These are phyloP conservation scores for Meriones psammophilus DNA, from an alignment of 2,797 vertebrate species.

Conservation along the genomic window DNA sequence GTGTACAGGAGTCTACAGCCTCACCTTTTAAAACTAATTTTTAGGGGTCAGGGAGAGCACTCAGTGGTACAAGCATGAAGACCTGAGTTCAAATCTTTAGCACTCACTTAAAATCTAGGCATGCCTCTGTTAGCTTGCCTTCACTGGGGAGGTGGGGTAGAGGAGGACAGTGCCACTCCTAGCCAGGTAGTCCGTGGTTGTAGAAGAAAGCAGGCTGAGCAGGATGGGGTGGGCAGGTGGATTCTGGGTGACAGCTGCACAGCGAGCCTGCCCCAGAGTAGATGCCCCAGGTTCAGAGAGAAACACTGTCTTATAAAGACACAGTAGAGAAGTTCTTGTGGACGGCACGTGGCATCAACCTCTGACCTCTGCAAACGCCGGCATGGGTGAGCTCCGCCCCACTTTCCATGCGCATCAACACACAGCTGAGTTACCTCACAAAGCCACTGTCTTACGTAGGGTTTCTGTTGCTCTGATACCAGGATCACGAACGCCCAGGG, in stretches of 20 bases:
- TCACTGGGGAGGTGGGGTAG: too few relatives aligned
- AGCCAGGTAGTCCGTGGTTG: not conserved
- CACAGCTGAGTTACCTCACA: not conserved
- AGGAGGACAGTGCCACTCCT: not conserved
- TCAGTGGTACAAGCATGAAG: not conserved
- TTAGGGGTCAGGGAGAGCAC: not conserved
- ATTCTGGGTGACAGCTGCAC: not conserved
- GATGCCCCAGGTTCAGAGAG: not conserved
- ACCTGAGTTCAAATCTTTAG: not conserved
- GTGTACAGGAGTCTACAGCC: not conserved
- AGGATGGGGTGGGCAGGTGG: not conserved
- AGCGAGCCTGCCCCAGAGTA: not conserved
- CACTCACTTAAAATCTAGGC: not conserved
- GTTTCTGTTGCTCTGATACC: not conserved
- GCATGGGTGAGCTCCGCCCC: not conserved
- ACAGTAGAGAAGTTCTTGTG: not conserved
- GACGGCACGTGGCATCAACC: not conserved
- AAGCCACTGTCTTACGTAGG: not conserved
- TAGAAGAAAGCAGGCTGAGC: not conserved
- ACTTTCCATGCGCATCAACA: not conserved
- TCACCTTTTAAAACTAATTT: not conserved
- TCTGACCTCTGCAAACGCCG: not conserved
- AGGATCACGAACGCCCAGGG: not conserved
- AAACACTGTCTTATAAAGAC: not conserved
- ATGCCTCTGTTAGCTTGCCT: not conserved